These are phyloP conservation scores for Micropterix aruncella DNA, from an alignment of 2,888 invertebrate genomes.

Conservation along the genomic window DNA sequence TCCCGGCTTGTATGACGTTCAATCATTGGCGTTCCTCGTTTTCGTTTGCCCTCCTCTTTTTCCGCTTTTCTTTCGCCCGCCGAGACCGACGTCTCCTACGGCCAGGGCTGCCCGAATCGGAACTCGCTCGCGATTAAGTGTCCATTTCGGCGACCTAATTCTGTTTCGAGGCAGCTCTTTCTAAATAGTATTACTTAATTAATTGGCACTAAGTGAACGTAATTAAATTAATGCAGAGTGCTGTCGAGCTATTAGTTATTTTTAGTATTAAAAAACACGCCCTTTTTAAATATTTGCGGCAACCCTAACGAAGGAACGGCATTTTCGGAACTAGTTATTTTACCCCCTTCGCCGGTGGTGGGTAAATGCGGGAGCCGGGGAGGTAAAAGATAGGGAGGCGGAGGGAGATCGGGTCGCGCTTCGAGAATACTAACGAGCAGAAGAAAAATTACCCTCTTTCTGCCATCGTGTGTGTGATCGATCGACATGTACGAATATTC, in stretches of 20 bases:
- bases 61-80: slow-evolving; percentile 1
- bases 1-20: slow-evolving; percentile 35
- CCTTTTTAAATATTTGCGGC: no score
- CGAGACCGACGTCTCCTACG: no score
- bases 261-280: no score
- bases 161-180: no score
- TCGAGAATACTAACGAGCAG: slow-evolving; percentile 23
- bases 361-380: background rate
- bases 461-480: no score
- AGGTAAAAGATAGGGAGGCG: slow-evolving; percentile 14
- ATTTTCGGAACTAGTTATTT: background rate
- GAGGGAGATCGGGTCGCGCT: slow-evolving; percentile 19
- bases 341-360: background rate
- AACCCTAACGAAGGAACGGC: background rate
- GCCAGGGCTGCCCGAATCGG: background rate
- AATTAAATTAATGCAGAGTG: no score
- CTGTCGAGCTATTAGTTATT: no score
- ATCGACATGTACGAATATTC: no score
- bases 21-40: slow-evolving; percentile 30
- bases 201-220: no score
- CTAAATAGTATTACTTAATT: no score
- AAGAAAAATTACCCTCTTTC: slow-evolving; percentile 30
- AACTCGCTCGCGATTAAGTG: no score
- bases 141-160: no score
- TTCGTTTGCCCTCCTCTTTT: slow-evolving; percentile 9